phyloP scores from a whole-genome alignment of 2,888 invertebrate species.

The Drosophila phalerata region DNA sequence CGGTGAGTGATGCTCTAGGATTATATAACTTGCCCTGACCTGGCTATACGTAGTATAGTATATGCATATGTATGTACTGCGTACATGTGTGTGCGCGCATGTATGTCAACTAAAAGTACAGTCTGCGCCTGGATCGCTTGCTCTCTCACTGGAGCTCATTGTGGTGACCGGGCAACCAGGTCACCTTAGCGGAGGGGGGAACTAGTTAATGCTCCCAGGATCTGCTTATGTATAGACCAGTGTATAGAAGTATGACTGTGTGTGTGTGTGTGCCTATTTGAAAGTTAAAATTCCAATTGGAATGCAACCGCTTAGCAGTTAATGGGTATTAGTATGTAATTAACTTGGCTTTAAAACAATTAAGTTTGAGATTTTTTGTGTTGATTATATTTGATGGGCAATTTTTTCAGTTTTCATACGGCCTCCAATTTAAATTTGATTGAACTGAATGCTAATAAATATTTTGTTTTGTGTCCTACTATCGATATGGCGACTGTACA shows the following conservation, averaged over 20 bases:
- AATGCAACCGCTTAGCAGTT: not conserved
- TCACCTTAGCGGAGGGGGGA: not conserved
- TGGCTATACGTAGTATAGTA: slow-evolving; percentile 29
- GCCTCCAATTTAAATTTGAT: slow-evolving; percentile 24
- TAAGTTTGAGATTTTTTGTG: not conserved
- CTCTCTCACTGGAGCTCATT: slow-evolving; percentile 2
- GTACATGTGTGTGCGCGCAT: slow-evolving; percentile 21
- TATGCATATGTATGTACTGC: slow-evolving; percentile 26
- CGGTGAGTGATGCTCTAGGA: slow-evolving; percentile 78
- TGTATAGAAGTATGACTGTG: not conserved
- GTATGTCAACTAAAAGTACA: slow-evolving; percentile 69
- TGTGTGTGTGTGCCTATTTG: not conserved
- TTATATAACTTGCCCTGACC: slow-evolving; percentile 60
- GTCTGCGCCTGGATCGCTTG: slow-evolving; percentile 63
- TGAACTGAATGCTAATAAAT: slow-evolving; percentile 10
- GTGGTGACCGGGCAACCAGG: not conserved
- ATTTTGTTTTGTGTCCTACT: too few relatives aligned
- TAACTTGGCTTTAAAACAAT: not conserved
- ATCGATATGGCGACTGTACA: too few relatives aligned
- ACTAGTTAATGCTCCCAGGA: slow-evolving; percentile 5
- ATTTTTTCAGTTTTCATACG: not conserved
- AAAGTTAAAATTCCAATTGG: slow-evolving; percentile 39
- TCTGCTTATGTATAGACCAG: not conserved
- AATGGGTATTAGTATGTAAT: too few relatives aligned
- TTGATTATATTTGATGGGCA: not conserved